Conservation (phyloP, 2,797 vertebrate species). For the Masticophis lateralis region DNA sequence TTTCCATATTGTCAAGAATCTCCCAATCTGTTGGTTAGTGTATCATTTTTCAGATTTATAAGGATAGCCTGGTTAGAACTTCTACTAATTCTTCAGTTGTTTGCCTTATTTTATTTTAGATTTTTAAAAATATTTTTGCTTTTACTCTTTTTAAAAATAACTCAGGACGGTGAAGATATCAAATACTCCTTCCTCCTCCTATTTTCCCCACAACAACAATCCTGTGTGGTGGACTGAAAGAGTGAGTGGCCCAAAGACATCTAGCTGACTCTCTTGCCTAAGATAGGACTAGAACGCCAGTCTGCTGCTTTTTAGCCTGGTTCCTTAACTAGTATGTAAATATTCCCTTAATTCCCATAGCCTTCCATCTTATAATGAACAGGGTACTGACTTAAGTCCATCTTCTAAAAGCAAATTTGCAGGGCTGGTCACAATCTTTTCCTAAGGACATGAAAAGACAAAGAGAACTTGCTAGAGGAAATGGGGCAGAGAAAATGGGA, state of each 20-base stretch:
- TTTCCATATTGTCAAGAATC: neutral
- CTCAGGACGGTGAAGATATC: neutral
- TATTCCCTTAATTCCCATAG: neutral
- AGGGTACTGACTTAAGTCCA: neutral
- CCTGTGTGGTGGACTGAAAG: neutral
- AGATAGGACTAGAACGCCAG: neutral
- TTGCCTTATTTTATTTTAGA: neutral
- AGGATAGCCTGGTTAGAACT: neutral
- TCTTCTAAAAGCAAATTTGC: neutral
- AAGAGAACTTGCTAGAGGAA: neutral
- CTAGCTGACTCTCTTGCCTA: neutral
- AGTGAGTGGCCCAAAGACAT: neutral
- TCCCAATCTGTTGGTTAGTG: neutral
- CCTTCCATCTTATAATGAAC: neutral
- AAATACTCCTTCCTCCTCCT: neutral
- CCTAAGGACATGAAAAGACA: neutral
- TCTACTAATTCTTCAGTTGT: neutral
- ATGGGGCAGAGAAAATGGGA: neutral
- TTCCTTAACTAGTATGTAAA: neutral
- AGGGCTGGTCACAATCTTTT: neutral
- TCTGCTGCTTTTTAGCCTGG: neutral
- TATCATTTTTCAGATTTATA: neutral
- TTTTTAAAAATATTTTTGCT: neutral
- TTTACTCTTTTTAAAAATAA: neutral
- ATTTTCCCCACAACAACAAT: neutral